phyloP scores from a whole-genome alignment of 1,140 invertebrate genomes.

The Arctopsyche grandis region DNA sequence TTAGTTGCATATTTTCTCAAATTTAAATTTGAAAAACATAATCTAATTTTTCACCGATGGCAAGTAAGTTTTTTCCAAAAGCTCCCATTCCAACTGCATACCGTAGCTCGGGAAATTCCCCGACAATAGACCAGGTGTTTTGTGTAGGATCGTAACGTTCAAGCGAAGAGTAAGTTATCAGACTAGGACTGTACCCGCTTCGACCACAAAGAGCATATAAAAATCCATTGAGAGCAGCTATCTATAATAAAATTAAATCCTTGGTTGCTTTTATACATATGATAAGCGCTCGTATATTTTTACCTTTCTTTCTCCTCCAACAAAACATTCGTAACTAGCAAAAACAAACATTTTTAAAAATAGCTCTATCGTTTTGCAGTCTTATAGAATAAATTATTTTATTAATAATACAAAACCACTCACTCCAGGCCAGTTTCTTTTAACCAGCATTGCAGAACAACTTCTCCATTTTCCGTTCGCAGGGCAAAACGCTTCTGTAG shows the following conservation, averaged over 20 bases:
- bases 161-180: not conserved
- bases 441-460: not conserved
- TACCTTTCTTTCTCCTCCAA: too few species aligned
- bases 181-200: not conserved
- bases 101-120: not conserved
- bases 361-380: too few species aligned
- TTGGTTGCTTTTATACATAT: too few species aligned
- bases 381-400: too few species aligned
- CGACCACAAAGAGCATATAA: not conserved
- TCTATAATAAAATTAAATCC: not conserved
- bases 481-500: not conserved
- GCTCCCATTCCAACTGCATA: not conserved
- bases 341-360: too few species aligned
- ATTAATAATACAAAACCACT: not conserved
- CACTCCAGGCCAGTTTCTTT: not conserved
- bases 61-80: not conserved
- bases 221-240: not conserved
- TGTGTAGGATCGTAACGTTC: not conserved
- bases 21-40: not conserved
- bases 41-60: not conserved
- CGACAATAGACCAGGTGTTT: not conserved
- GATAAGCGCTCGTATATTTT: too few species aligned
- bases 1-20: not conserved
- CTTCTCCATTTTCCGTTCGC: slow-evolving; percentile 4
- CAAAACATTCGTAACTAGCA: too few species aligned